Percentiles rank a stretch among this genome's conserved stretches.
Evolutionary conservation across 1,140 invertebrate genomes (phyloP).

Genomic region (Drosophila virilis): DNA sequence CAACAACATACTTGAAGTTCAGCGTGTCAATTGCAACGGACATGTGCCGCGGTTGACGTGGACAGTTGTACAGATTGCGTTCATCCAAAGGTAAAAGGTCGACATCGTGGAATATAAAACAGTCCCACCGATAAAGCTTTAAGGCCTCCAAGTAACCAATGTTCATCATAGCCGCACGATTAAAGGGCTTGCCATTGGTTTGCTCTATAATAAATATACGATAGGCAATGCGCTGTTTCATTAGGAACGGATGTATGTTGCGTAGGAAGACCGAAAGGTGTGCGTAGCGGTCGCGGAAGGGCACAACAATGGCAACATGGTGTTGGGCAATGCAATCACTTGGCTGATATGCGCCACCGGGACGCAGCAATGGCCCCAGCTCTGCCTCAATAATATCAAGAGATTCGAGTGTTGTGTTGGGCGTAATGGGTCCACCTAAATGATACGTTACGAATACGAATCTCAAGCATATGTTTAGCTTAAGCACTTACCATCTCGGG

Average conservation of each 20-base stretch:
- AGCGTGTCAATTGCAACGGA: conserved; percentile 96
- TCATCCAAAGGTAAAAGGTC: conserved; percentile 97
- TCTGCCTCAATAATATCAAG: conserved; percentile 83
- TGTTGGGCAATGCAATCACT: conserved; percentile 90
- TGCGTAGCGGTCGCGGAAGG: conserved; percentile 91
- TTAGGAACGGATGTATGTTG: conserved; percentile 95
- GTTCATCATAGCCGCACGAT: conserved; percentile 97
- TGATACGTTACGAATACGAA: background rate
- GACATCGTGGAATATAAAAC: conserved; percentile 98
- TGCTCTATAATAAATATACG: conserved; percentile 98
- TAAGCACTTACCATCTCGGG: conserved; percentile 52
- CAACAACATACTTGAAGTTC: conserved; percentile 89
- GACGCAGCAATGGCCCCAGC: conserved; percentile 85
- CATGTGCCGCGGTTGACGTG: conserved; percentile 96
- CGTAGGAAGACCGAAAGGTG: conserved; percentile 93
- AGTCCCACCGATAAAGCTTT: conserved; percentile 91
- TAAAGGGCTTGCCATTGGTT: conserved; percentile 91
- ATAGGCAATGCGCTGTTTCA: conserved; percentile 96
- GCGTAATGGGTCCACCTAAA: conserved; percentile 84
- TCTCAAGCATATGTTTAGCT: background rate
- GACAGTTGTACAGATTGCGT: conserved; percentile 95
- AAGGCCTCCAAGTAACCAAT: conserved; percentile 95
- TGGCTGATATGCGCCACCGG: conserved; percentile 92
- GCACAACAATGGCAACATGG: conserved; percentile 94
- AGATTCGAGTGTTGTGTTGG: conserved; percentile 84